Percentiles rank a stretch among this genome's conserved stretches.
phyloP scores from a whole-genome alignment of 1,140 invertebrate genomes.

The Pogonomyrmex barbatus region DNA sequence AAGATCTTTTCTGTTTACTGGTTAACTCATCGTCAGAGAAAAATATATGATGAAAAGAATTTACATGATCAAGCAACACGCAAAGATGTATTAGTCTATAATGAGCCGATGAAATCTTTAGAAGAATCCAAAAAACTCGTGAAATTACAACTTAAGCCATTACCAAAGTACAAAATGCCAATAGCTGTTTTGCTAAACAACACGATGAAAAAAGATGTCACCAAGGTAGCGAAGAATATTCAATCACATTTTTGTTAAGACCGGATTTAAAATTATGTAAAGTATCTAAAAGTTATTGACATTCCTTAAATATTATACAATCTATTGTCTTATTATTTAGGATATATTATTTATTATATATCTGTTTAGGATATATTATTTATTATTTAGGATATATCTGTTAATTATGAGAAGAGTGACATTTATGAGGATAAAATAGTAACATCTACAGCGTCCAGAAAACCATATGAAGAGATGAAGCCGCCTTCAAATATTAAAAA shows the following conservation, averaged over 20 bases:
- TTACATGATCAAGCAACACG: conserved; percentile 18
- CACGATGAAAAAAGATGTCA: neutral
- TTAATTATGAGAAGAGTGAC: conserved; percentile 5
- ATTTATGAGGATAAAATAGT: neutral
- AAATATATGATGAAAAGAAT: conserved; percentile 52
- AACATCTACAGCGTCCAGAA: neutral
- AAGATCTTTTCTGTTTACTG: conserved; percentile 49
- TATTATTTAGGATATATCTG: neutral
- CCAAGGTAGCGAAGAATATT: conserved; percentile 1
- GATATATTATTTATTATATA: neutral
- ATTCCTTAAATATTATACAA: neutral
- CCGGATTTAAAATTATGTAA: too few species aligned
- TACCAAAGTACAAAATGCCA: conserved; percentile 56
- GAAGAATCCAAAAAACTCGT: neutral
- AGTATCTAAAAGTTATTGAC: neutral
- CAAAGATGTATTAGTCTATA: conserved; percentile 65
- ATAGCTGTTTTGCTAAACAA: conserved; percentile 48
- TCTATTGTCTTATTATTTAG: neutral
- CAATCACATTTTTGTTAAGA: neutral
- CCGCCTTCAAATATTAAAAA: neutral
- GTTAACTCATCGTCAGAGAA: neutral
- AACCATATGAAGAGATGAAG: conserved; percentile 11
- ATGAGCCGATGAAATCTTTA: conserved; percentile 12
- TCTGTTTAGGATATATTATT: too few species aligned
- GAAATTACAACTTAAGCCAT: conserved; percentile 62